These are phyloP conservation scores for Galemys pyrenaicus DNA, from an alignment of 2,113 vertebrate genomes.

Conservation along the genomic window DNA sequence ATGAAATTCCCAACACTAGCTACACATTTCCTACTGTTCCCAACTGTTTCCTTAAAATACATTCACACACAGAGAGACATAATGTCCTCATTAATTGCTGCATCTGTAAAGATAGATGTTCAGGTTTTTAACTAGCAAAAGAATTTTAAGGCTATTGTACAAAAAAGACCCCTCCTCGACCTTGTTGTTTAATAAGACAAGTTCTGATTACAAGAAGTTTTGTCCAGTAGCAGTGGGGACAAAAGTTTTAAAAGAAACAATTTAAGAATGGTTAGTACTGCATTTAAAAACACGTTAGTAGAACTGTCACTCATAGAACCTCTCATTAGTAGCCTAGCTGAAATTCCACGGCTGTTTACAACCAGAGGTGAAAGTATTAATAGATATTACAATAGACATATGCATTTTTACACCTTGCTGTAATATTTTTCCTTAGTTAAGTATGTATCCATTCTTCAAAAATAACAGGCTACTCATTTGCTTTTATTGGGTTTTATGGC, in stretches of 20 bases:
- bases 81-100: not conserved
- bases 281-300: not conserved
- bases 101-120: not conserved
- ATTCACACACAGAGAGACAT: not conserved
- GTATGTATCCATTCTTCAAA: not conserved
- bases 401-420: not conserved
- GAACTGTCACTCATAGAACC: not conserved
- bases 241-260: not conserved
- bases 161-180: accelerated
- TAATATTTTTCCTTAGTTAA: not conserved
- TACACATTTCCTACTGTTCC: not conserved
- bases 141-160: not conserved
- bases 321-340: not conserved
- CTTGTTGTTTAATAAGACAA: not conserved
- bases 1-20: not conserved
- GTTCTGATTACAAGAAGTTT: not conserved
- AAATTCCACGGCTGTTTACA: not conserved
- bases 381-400: not conserved
- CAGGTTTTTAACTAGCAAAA: not conserved
- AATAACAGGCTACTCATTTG: not conserved
- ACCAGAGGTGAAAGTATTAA: not conserved
- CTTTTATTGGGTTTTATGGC: not conserved
- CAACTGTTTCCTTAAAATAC: not conserved
- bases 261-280: not conserved
- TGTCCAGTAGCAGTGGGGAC: not conserved